Base-by-base conservation (phyloP, 2,113 vertebrate genomes). In the Sinocyclocheilus anophthalmus region DNA sequence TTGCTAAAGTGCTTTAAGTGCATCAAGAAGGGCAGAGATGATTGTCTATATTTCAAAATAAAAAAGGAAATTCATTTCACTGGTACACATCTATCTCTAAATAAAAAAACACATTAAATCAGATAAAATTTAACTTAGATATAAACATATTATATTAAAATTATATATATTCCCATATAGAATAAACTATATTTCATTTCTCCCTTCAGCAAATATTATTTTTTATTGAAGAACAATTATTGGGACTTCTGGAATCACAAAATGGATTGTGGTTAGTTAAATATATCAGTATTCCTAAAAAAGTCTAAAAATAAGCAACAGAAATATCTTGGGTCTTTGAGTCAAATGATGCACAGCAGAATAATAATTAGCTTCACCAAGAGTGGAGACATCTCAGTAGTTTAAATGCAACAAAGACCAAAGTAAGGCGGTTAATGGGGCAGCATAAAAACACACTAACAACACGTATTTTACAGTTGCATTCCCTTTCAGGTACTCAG, bases 391-490 rank as follows among this genome's bases (percentile, higher is more conserved):
- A 33, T 67, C 45, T 50, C 80, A 18, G 5, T 30, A 70, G n/a
- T 18, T 67, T 69, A 50, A 18, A 45, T 65, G n/a, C 6, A 3
- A 70, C 63, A 82, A 30, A 22, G 26, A 78, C 76, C 76, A 79
- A 57, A 79, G 79, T 42, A 26, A 5, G 78, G n/a, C 79, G 53
- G 42, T 82, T 69, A 48, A 82, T 53, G 63, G 57, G 12, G 13
- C 55, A 83, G 55, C 75, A 84, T 78, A 48, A 70, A 81, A 82
- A 75, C 22, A 20, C 33, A 26, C 9, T 26, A 30, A 78, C 45
- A 61, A 14, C 10, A 50, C 30, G 24, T 45, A 72, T 50, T 78
- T 45, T 33, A 61, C 76, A 84, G 33, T 37, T 84, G 45, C 45
- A n/a, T 76, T 77, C 65, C 26, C 39, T 55, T 42, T 72, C 37